phyloP scores from a whole-genome alignment of 2,113 vertebrate species.

The Ardeotis arabs region DNA sequence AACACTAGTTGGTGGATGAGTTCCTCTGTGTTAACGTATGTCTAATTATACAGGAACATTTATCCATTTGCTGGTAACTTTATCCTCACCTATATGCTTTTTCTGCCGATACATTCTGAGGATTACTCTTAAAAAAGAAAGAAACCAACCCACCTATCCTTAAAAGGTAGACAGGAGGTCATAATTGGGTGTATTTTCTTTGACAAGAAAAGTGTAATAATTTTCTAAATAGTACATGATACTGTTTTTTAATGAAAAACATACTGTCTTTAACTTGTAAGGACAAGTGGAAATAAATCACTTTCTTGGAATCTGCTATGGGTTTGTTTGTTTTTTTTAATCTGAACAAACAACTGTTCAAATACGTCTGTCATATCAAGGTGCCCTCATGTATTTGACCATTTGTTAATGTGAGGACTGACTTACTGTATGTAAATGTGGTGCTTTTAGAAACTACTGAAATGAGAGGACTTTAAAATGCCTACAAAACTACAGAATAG shows the following conservation, averaged over 20 bases:
- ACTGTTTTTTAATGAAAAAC: slow-evolving; percentile 75
- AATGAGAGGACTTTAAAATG: neutral
- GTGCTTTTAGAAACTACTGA: neutral
- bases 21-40: slow-evolving; percentile 15
- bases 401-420: neutral
- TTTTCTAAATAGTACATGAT: slow-evolving; percentile 73
- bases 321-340: neutral
- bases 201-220: slow-evolving; percentile 57
- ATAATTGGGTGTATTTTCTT: slow-evolving; percentile 56
- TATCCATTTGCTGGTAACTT: slow-evolving; percentile 52
- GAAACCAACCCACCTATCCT: slow-evolving; percentile 12
- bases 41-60: slow-evolving; percentile 26
- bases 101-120: slow-evolving; percentile 36
- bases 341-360: neutral
- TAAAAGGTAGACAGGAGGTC: slow-evolving; percentile 30
- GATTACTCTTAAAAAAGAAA: slow-evolving; percentile 48
- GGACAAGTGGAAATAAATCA: slow-evolving; percentile 76
- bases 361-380: neutral
- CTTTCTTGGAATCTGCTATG: slow-evolving; percentile 35
- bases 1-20: slow-evolving; percentile 81
- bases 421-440: neutral
- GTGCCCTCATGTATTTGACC: neutral
- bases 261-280: slow-evolving; percentile 72
- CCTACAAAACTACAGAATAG: neutral
- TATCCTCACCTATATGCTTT: slow-evolving; percentile 43